phyloP scores from a whole-genome alignment of 2,797 vertebrate genomes.

The Sebastes minor region DNA sequence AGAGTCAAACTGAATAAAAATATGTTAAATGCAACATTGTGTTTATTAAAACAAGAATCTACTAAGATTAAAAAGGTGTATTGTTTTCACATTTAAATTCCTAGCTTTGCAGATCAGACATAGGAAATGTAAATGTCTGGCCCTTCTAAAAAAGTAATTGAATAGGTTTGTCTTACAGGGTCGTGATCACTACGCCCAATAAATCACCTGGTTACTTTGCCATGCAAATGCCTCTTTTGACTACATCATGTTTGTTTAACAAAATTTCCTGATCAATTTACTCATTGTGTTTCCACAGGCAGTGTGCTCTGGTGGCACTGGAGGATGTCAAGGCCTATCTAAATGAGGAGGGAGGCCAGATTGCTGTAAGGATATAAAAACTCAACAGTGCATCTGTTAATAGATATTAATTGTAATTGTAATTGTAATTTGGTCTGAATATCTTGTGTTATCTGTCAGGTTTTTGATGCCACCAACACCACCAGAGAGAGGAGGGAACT shows the following conservation, averaged over 20 bases:
- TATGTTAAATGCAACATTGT: no score
- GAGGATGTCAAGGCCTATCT: constrained; percentile 92
- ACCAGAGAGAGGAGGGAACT: constrained; percentile 94
- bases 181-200: background rate
- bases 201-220: background rate
- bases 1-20: no score
- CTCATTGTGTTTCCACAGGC: constrained; percentile 74
- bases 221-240: background rate
- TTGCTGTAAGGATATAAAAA: constrained; percentile 84
- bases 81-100: no score
- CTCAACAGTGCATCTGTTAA: background rate
- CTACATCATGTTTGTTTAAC: background rate
- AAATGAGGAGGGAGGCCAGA: constrained; percentile 91
- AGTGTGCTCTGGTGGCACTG: constrained; percentile 92
- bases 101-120: no score
- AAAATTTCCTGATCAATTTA: background rate
- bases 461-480: constrained; percentile 98
- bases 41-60: no score
- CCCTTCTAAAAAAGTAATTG: no score
- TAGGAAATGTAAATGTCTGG: no score
- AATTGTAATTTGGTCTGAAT: background rate
- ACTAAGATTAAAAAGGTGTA: no score
- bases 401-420: background rate
- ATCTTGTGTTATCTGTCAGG: constrained; percentile 73
- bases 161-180: no score